Conservation (phyloP, 2,888 invertebrate genomes). For the Leucophenga montana region DNA sequence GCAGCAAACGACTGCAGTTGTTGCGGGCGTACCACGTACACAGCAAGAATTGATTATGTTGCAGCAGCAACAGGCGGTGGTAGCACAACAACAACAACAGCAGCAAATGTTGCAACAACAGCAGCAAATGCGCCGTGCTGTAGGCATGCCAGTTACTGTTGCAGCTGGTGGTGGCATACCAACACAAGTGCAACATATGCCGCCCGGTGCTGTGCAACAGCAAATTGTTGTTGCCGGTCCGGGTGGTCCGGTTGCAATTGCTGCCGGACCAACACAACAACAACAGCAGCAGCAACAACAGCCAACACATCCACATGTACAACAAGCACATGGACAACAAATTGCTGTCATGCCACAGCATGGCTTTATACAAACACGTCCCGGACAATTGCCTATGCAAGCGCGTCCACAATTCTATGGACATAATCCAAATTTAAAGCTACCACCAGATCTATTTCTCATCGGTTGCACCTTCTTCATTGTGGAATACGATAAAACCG, state of each 20-base stretch:
- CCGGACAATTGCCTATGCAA: slow-evolving; percentile 73
- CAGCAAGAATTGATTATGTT: slow-evolving; percentile 76
- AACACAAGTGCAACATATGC: slow-evolving; percentile 54
- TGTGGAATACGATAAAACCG: slow-evolving; percentile 85
- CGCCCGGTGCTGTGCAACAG: slow-evolving; percentile 54
- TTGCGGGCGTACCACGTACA: slow-evolving; percentile 69
- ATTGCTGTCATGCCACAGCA: slow-evolving; percentile 59
- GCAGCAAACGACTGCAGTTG: slow-evolving; percentile 69
- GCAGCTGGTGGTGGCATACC: slow-evolving; percentile 61
- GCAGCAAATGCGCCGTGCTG: slow-evolving; percentile 72
- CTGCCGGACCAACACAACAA: slow-evolving; percentile 58
- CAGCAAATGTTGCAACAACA: slow-evolving; percentile 71
- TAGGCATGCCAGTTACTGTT: slow-evolving; percentile 55
- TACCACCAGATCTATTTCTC: slow-evolving; percentile 91
- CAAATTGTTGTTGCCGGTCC: slow-evolving; percentile 58
- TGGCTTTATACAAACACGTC: slow-evolving; percentile 74
- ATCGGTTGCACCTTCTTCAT: slow-evolving; percentile 95
- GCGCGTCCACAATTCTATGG: slow-evolving; percentile 89
- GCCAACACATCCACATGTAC: slow-evolving; percentile 45
- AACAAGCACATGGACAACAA: slow-evolving; percentile 48
- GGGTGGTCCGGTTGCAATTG: slow-evolving; percentile 37
- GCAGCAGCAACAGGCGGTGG: slow-evolving; percentile 74
- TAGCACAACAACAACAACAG: slow-evolving; percentile 59
- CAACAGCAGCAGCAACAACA: slow-evolving; percentile 60
- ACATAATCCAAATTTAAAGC: slow-evolving; percentile 92